Evolutionary conservation across 1,140 invertebrate species (phyloP).

Genomic region (Pollicipes pollicipes): DNA sequence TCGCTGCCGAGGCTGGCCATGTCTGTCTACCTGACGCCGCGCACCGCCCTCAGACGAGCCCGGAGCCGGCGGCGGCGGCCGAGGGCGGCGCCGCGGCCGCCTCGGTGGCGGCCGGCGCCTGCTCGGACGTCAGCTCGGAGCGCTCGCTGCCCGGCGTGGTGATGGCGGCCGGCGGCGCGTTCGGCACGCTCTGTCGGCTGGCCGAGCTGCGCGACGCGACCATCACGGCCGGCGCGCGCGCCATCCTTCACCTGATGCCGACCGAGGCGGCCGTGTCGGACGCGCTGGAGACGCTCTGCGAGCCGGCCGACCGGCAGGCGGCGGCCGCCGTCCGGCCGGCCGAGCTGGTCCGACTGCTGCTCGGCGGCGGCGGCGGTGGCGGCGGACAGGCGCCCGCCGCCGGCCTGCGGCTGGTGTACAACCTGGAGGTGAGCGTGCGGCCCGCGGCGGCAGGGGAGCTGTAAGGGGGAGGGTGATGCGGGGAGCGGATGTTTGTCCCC

Average conservation of each 20-base stretch:
- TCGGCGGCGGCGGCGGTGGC: too few species aligned
- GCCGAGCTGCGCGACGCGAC: slow-evolving; percentile 20
- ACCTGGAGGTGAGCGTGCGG: slow-evolving; percentile 34
- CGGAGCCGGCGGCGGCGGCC: background rate
- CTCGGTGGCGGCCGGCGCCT: background rate
- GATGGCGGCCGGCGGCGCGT: slow-evolving; percentile 33
- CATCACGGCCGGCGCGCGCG: slow-evolving; percentile 21
- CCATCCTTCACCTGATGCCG: slow-evolving; percentile 33
- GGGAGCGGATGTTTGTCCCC: too few species aligned
- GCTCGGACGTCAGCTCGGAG: background rate
- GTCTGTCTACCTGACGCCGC: too few species aligned
- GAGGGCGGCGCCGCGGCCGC: background rate
- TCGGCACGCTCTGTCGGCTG: slow-evolving; percentile 34
- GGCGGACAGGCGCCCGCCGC: slow-evolving; percentile 17
- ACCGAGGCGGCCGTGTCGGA: slow-evolving; percentile 32
- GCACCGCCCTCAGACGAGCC: background rate
- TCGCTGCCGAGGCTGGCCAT: too few species aligned
- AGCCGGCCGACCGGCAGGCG: slow-evolving; percentile 14
- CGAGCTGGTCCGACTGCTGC: background rate
- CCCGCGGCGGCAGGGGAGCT: too few species aligned
- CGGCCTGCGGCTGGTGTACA: slow-evolving; percentile 34
- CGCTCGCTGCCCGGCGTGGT: slow-evolving; percentile 31
- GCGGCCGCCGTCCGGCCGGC: background rate
- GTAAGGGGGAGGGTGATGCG: too few species aligned
- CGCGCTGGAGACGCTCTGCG: slow-evolving; percentile 28